Conservation (phyloP, 92 coral and sea anemone species). For the Epizoanthus fatuus region DNA sequence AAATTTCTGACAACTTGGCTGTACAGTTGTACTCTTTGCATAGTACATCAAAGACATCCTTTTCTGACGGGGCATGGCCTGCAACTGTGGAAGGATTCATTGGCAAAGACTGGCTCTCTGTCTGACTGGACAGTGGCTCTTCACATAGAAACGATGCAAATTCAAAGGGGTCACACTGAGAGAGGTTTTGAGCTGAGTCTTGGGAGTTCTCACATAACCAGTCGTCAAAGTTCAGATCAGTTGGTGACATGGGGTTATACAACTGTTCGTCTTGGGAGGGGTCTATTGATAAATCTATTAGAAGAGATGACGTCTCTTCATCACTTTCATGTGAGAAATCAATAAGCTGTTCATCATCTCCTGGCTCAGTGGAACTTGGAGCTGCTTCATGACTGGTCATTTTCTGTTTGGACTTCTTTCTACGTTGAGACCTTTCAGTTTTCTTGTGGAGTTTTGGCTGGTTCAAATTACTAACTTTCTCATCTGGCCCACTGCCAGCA, state of each 20-base stretch:
- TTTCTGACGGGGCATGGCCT: constrained; percentile 19
- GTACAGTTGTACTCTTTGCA: constrained; percentile 54
- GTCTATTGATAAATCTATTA: constrained; percentile 33
- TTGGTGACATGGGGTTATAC: not conserved
- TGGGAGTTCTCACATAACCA: constrained; percentile 7
- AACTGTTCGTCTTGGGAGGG: not conserved
- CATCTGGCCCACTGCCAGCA: not conserved
- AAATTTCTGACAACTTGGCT: constrained; percentile 45
- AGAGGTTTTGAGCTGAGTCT: constrained; percentile 10
- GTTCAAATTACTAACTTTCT: not conserved
- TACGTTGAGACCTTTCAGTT: not conserved
- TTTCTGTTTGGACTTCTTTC: constrained; percentile 6
- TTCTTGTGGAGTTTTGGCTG: not conserved
- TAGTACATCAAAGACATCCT: constrained; percentile 59
- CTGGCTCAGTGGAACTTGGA: not conserved
- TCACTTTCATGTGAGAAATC: constrained; percentile 34
- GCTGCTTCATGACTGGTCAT: not conserved
- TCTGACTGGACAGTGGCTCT: not conserved
- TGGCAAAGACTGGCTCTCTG: not conserved
- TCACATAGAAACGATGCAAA: not conserved
- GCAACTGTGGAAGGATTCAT: not conserved
- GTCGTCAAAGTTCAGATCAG: not conserved
- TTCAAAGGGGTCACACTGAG: constrained; percentile 11
- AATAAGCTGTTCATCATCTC: constrained; percentile 16
- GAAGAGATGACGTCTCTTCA: constrained; percentile 16